Evolutionary conservation across 1,140 invertebrate species (phyloP).

Genomic region (Megalopta genalis): DNA sequence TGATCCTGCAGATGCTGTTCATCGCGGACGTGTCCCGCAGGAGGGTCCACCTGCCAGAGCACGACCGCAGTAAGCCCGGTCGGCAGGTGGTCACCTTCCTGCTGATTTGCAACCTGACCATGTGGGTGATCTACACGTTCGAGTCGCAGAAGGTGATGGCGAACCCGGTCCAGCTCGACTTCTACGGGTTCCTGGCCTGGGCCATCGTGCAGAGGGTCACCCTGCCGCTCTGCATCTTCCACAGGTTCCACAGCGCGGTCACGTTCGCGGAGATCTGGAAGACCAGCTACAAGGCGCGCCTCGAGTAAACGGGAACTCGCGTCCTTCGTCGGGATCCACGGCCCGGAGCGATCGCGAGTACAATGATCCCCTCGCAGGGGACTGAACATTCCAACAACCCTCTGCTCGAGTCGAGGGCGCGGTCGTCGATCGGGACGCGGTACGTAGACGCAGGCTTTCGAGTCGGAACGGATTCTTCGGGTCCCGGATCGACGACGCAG

Average conservation of each 20-base stretch:
- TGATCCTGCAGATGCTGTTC: conserved; percentile 95
- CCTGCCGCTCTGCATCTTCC: conserved; percentile 97
- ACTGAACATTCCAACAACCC: conserved; percentile 8
- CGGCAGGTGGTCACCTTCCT: conserved; percentile 97
- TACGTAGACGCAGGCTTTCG: no score
- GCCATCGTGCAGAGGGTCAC: conserved; percentile 95
- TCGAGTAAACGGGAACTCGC: conserved; percentile 84
- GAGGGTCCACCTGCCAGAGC: conserved; percentile 93
- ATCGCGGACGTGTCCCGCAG: conserved; percentile 96
- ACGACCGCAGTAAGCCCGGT: conserved; percentile 95
- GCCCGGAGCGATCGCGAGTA: conserved; percentile 48
- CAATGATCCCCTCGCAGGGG: background rate
- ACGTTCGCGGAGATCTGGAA: conserved; percentile 99
- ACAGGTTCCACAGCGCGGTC: conserved; percentile 97
- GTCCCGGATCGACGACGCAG: no score
- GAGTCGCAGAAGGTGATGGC: conserved; percentile 95
- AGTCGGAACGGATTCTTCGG: no score
- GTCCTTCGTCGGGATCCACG: conserved; percentile 41
- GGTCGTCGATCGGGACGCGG: no score
- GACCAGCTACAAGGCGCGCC: conserved; percentile 95
- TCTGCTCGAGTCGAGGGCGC: no score
- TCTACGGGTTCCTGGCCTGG: conserved; percentile 97
- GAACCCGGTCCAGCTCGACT: conserved; percentile 94
- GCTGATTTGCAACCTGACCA: conserved; percentile 95
- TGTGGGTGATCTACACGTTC: conserved; percentile 98